These are phyloP conservation scores for Tiliacea citrago DNA, from an alignment of 2,888 invertebrate species.

Conservation along the genomic window DNA sequence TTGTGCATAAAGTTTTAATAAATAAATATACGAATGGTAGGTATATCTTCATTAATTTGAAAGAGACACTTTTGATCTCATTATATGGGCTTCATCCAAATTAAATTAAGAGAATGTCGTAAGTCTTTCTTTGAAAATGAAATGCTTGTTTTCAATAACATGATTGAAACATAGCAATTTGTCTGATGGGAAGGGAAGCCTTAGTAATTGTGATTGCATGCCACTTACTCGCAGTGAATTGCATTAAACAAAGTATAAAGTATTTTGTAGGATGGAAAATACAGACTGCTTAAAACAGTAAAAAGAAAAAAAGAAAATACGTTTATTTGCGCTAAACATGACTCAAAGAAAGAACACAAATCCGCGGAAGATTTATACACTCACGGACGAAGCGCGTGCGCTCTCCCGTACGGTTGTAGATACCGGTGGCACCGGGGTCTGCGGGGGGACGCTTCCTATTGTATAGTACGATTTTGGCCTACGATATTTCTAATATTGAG, in stretches of 20 bases:
- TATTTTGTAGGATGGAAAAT: background rate
- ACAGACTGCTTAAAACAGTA: background rate
- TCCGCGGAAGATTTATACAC: no score
- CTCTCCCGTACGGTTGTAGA: no score
- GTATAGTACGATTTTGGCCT: no score
- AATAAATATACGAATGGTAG: background rate
- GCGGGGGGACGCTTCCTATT: no score
- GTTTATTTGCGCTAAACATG: no score
- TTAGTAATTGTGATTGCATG: constrained; percentile 42
- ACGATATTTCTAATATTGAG: no score
- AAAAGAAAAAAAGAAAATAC: no score
- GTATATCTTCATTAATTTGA: background rate
- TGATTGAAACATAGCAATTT: constrained; percentile 41
- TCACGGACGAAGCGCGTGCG: no score
- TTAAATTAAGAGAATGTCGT: background rate
- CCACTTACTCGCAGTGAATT: constrained; percentile 29
- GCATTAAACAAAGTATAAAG: constrained; percentile 18
- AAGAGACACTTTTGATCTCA: background rate
- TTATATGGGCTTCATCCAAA: background rate
- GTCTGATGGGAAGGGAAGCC: constrained; percentile 36
- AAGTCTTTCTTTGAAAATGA: constrained; percentile 16
- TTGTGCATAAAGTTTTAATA: no score
- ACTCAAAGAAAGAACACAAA: no score
- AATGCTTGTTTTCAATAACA: constrained; percentile 4
- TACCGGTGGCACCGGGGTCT: no score